phyloP scores from a whole-genome alignment of 2,888 invertebrate genomes.

The Andrena bucephala region DNA sequence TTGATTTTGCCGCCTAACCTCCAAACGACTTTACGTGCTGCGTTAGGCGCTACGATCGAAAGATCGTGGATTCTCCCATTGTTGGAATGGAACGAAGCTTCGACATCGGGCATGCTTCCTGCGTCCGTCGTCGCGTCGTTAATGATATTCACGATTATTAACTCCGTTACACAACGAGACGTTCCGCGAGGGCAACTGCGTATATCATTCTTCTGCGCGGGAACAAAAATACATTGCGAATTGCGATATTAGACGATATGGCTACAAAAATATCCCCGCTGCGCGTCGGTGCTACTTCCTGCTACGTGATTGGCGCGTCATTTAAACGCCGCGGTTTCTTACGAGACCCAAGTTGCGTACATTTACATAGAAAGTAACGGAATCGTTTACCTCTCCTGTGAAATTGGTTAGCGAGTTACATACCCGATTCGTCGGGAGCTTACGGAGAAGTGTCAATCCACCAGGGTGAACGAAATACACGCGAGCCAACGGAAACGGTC shows the following conservation, averaged over 20 bases:
- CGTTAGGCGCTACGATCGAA: neutral
- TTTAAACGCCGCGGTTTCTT: neutral
- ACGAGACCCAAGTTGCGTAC: neutral
- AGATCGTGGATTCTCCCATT: no score
- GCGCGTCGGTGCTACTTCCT: slow-evolving; percentile 12
- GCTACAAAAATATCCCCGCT: slow-evolving; percentile 39
- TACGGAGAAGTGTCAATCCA: neutral
- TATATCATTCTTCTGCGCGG: neutral
- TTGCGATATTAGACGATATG: slow-evolving; percentile 2
- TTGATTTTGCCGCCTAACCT: neutral
- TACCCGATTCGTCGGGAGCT: no score
- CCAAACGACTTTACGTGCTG: neutral
- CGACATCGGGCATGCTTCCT: neutral
- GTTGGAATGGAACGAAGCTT: neutral
- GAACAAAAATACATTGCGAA: slow-evolving; percentile 32
- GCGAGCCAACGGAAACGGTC: slow-evolving; percentile 12
- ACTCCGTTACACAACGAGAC: neutral
- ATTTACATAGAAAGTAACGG: neutral
- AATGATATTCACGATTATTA: slow-evolving; percentile 1
- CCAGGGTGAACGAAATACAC: neutral
- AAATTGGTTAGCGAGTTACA: no score
- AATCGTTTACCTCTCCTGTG: no score
- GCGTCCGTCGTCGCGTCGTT: neutral
- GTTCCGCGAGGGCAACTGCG: slow-evolving; percentile 2
- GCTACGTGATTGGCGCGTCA: slow-evolving; percentile 13